Base-by-base conservation (phyloP, 2,888 invertebrate genomes). In the Caenorhabditis sinica region DNA sequence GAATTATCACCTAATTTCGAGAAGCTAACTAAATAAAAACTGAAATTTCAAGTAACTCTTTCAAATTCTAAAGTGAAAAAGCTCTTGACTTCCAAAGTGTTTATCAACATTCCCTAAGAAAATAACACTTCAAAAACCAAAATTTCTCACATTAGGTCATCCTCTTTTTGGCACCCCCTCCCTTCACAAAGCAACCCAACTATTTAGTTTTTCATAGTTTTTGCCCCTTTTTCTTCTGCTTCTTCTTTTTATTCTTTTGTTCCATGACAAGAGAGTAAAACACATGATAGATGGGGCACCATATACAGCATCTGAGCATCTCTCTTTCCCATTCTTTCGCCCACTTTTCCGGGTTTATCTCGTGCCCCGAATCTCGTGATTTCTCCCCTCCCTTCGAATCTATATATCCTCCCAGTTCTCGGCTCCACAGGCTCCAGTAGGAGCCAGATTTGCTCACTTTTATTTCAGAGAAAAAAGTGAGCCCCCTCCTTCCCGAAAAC, bases 341-440 rank as follows among this genome's bases (percentile, higher is more conserved):
- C 45, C 53, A 17, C 49, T 49, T 60, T 58, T 43, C 49, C 61
- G 69, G 51, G 69, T 69, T 79, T 77, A 72, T 79, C 79, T 71
- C 79, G 71, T 65, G 71, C 79, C 40, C 56, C 79, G 77, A 63
- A 79, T 72, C 79, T 79, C 65, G 79, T 79, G 79, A 79, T 72
- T 63, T 30, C 17, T 33, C 40, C 43, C 43, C 53, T 30, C 13
- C 28, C 58, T n/a, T 17, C 11, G 40, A 40, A 9, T 13, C 49
- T 15, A 13, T 45, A 17, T 45, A 45, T 45, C 17, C 45, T 45
- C 15, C 17, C 23, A 65, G n/a, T 13, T n/a, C 30, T 23, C 49
- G 60, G 23, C 49, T 45, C 61, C 23, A 45, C 45, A 45, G 45
- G 45, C 45, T 40, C 40, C 40, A 49, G n/a, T n/a, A n/a, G n/a